Evolutionary conservation across 2,888 invertebrate species (phyloP).

Genomic region (Vanessa cardui): DNA sequence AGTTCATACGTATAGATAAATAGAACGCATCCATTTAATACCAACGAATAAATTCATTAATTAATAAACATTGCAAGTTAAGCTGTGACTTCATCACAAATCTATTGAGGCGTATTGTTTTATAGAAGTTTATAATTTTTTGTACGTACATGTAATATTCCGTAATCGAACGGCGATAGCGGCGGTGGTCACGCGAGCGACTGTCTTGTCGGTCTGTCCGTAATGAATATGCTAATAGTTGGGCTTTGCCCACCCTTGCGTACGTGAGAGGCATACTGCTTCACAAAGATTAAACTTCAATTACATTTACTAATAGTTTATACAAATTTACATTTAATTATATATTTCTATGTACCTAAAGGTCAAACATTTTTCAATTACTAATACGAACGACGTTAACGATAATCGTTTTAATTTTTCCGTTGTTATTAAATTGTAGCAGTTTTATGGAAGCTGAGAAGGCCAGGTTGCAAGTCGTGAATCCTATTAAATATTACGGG

Average conservation of each 20-base stretch:
- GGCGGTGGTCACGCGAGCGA: conserved; percentile 55
- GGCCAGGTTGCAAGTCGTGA: too few relatives aligned
- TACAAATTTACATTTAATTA: background rate
- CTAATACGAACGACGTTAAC: too few relatives aligned
- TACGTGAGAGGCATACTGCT: conserved; percentile 59
- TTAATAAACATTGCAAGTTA: too few relatives aligned
- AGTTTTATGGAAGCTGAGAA: too few relatives aligned
- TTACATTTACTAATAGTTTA: conserved; percentile 11
- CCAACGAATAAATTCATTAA: too few relatives aligned
- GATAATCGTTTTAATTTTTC: background rate
- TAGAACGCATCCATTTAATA: background rate
- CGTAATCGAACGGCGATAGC: background rate
- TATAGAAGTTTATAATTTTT: too few relatives aligned
- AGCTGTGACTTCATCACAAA: too few relatives aligned
- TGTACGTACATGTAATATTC: background rate
- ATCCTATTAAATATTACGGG: too few relatives aligned
- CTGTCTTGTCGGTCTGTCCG: conserved; percentile 62
- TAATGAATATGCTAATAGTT: conserved; percentile 77
- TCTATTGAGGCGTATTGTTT: too few relatives aligned
- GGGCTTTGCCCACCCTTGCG: conserved; percentile 64
- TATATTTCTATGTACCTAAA: conserved; percentile 2
- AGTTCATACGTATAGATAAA: background rate
- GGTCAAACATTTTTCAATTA: background rate
- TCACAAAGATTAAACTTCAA: conserved; percentile 36
- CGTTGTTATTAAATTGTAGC: too few relatives aligned